phyloP scores from a whole-genome alignment of 1,140 invertebrate genomes.

The Anoplophora glabripennis region DNA sequence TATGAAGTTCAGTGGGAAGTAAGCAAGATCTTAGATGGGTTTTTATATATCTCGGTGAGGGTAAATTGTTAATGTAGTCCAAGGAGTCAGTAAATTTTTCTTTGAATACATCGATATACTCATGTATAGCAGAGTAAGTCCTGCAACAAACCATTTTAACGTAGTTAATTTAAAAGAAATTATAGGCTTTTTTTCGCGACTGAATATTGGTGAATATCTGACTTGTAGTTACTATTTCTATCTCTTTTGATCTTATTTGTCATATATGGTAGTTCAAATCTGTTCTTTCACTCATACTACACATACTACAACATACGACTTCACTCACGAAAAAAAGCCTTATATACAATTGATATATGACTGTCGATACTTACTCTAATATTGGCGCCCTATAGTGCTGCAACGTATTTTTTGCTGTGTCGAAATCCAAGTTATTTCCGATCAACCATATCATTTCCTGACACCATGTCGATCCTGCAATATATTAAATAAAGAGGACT shows the following conservation, averaged over 20 bases:
- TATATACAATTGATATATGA: no score
- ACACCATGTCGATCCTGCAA: constrained; percentile 81
- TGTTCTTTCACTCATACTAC: no score
- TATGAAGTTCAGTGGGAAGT: constrained; percentile 63
- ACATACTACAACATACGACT: no score
- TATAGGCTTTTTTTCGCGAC: no score
- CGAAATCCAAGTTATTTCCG: constrained; percentile 73
- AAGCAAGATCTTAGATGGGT: constrained; percentile 77
- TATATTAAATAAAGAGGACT: not conserved
- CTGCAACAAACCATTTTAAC: constrained; percentile 22
- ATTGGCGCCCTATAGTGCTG: constrained; percentile 54
- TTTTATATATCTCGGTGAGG: constrained; percentile 72
- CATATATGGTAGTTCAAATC: no score
- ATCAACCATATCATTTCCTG: constrained; percentile 89
- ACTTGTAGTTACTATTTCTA: no score
- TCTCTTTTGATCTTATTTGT: no score
- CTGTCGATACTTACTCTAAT: constrained; percentile 39
- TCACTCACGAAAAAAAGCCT: no score
- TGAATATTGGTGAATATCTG: no score
- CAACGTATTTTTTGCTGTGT: constrained; percentile 63
- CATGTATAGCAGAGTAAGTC: constrained; percentile 28
- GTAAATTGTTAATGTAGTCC: constrained; percentile 63
- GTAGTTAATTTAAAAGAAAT: no score
- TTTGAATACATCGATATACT: constrained; percentile 25
- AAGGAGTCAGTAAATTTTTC: constrained; percentile 58